Evolutionary conservation across 2,888 invertebrate species (phyloP).

Genomic region (Pediacus dermestoides): DNA sequence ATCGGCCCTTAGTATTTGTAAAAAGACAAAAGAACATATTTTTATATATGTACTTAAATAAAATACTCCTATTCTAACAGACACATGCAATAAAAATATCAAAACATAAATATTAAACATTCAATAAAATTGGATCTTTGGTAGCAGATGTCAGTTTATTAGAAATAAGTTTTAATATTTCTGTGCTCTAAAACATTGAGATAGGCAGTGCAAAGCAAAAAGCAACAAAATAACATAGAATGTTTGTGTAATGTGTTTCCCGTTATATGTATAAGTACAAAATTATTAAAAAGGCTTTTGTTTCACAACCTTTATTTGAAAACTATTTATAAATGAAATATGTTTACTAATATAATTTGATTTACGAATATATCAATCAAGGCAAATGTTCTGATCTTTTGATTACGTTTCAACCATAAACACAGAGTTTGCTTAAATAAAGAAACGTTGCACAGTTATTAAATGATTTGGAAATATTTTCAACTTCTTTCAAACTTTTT

Average conservation of each 20-base stretch:
- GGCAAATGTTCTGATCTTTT: slow-evolving; percentile 19
- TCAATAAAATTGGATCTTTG: no score
- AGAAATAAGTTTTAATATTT: no score
- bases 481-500: slow-evolving; percentile 8
- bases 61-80: no score
- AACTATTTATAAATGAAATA: slow-evolving; percentile 34
- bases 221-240: slow-evolving; percentile 47
- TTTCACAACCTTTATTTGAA: slow-evolving; percentile 42
- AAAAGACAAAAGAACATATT: no score
- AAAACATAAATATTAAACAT: no score
- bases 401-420: slow-evolving; percentile 3
- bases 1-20: no score
- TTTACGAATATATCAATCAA: slow-evolving; percentile 28
- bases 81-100: no score
- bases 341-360: slow-evolving; percentile 26
- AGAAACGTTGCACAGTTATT: slow-evolving; percentile 30
- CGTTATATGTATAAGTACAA: slow-evolving; percentile 10
- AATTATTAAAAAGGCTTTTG: slow-evolving; percentile 19
- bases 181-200: slow-evolving; percentile 36
- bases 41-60: no score
- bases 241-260: slow-evolving; percentile 42
- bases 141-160: no score
- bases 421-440: slow-evolving; percentile 8
- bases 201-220: slow-evolving; percentile 42
- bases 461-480: slow-evolving; percentile 5